Evolutionary conservation across 2,113 vertebrate genomes (phyloP).

Genomic region (Chlorodrepanis virens): DNA sequence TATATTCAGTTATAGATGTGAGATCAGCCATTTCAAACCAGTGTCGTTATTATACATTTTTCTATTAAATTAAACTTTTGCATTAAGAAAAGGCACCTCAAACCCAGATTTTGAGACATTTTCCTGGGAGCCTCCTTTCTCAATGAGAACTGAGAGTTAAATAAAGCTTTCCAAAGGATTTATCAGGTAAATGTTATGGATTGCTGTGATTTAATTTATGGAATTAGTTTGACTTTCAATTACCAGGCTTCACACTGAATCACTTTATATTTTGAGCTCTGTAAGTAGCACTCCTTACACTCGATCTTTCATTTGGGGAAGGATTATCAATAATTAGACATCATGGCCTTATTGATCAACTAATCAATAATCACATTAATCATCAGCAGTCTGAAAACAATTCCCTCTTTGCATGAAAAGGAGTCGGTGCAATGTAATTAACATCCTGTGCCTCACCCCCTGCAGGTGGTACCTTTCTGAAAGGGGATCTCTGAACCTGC

Average conservation of each 20-base stretch:
- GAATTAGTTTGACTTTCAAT: constrained; percentile 85
- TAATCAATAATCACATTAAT: constrained; percentile 82
- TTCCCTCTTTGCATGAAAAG: constrained; percentile 75
- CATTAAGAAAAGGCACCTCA: neutral
- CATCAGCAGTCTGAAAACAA: constrained; percentile 75
- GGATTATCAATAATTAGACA: constrained; percentile 86
- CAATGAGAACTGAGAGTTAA: constrained; percentile 69
- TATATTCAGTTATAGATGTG: neutral
- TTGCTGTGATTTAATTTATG: constrained; percentile 81
- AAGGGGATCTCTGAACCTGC: neutral
- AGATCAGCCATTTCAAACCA: neutral
- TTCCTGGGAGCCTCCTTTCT: neutral
- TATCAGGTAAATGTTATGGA: constrained; percentile 82
- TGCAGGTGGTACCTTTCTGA: neutral
- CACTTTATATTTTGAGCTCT: constrained; percentile 77
- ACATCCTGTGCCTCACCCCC: constrained; percentile 41
- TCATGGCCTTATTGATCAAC: constrained; percentile 78
- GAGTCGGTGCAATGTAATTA: constrained; percentile 61
- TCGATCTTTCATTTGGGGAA: constrained; percentile 81
- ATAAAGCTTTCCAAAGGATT: constrained; percentile 74
- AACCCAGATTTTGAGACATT: neutral
- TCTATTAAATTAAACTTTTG: neutral
- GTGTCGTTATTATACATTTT: neutral
- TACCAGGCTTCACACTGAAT: constrained; percentile 77
- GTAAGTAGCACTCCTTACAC: constrained; percentile 75